Evolutionary conservation across 2,797 vertebrate genomes (phyloP).

Genomic region (Odontamblyopus rebecca): DNA sequence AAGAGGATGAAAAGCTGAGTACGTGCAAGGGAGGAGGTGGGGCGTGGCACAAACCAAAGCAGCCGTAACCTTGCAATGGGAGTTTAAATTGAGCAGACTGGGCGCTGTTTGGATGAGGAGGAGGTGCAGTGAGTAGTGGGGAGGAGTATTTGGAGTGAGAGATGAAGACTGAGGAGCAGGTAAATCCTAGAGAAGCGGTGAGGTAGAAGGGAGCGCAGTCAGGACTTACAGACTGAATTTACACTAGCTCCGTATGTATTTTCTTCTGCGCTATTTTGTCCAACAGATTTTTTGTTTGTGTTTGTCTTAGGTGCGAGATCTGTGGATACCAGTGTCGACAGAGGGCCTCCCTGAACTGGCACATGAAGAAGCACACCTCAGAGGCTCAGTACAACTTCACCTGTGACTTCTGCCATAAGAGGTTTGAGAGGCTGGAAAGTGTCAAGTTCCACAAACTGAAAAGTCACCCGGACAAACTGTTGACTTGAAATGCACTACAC

Average conservation of each 20-base stretch:
- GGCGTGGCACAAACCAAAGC: too few species aligned
- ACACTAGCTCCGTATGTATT: not conserved
- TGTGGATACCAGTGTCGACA: slow-evolving; percentile 95
- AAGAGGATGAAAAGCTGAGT: too few species aligned
- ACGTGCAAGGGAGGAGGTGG: too few species aligned
- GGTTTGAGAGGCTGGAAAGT: slow-evolving; percentile 91
- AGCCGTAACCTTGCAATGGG: too few species aligned
- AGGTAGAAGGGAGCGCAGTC: too few species aligned
- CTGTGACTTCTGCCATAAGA: slow-evolving; percentile 88
- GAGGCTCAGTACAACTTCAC: slow-evolving; percentile 90
- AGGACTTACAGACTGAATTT: too few species aligned
- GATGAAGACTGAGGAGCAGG: too few species aligned
- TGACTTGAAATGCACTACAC: slow-evolving; percentile 60
- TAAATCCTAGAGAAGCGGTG: too few species aligned
- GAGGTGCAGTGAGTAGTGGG: too few species aligned
- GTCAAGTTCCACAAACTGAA: slow-evolving; percentile 93
- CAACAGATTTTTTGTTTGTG: not conserved
- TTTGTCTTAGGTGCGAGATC: slow-evolving; percentile 85
- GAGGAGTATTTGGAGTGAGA: too few species aligned
- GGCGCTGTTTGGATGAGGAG: too few species aligned
- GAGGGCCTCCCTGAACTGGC: slow-evolving; percentile 92
- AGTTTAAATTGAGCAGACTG: too few species aligned
- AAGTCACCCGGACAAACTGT: slow-evolving; percentile 87
- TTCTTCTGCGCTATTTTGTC: not conserved
- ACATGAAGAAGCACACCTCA: slow-evolving; percentile 91